Conservation (phyloP, 2,888 invertebrate species). For the Rhamphomyia laevipes region DNA sequence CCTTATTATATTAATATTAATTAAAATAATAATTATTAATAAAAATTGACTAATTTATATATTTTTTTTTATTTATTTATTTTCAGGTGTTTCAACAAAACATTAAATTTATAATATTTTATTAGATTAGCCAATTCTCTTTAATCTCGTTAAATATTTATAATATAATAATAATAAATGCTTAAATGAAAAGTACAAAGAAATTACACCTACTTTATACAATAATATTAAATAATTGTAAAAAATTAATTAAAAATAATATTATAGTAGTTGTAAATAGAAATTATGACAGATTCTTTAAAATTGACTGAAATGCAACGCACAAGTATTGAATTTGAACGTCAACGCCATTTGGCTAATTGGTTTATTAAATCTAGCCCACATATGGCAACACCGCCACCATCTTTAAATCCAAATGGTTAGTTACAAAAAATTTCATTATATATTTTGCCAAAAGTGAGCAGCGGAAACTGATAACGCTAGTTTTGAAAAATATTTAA, state of each 20-base stretch:
- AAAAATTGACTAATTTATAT: background rate
- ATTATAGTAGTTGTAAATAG: background rate
- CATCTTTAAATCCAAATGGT: slow-evolving; percentile 13
- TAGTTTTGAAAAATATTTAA: too few species aligned
- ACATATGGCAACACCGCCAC: slow-evolving; percentile 33
- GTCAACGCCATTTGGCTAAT: slow-evolving; percentile 38
- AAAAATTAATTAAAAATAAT: background rate
- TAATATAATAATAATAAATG: background rate
- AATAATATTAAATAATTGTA: background rate
- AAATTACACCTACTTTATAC: background rate
- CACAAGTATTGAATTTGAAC: slow-evolving; percentile 37
- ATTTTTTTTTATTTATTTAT: background rate
- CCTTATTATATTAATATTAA: too few species aligned
- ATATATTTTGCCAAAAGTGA: too few species aligned
- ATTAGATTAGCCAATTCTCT: too few species aligned
- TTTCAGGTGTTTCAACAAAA: background rate
- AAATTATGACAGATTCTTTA: slow-evolving; percentile 30
- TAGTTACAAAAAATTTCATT: slow-evolving; percentile 3
- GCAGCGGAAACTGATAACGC: too few species aligned
- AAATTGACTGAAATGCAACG: slow-evolving; percentile 37
- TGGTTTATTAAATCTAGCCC: slow-evolving; percentile 38
- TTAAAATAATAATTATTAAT: too few species aligned
- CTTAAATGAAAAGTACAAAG: background rate
- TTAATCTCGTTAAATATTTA: background rate
- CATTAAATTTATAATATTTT: too few species aligned